phyloP scores from a whole-genome alignment of 2,888 invertebrate genomes.

The Pomacea canaliculata region DNA sequence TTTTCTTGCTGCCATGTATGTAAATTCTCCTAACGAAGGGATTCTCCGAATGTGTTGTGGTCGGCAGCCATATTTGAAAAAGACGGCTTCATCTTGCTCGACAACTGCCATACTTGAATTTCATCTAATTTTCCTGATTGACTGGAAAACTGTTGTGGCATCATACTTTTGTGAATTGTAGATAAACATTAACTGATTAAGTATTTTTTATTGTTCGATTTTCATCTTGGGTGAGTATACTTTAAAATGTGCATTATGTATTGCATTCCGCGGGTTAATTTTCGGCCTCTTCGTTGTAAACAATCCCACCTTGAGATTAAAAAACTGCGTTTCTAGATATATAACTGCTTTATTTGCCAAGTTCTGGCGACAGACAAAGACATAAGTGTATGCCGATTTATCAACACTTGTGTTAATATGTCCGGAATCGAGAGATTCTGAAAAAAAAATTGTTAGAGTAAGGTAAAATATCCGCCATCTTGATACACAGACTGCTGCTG shows the following conservation, averaged over 20 bases:
- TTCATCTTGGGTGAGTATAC: background rate
- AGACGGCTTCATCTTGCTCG: slow-evolving; percentile 11
- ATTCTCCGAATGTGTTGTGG: slow-evolving; percentile 26
- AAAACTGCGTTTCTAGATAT: no score
- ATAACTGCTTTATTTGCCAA: no score
- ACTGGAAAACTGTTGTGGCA: background rate
- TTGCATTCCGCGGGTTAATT: slow-evolving; percentile 12
- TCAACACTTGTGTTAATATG: no score
- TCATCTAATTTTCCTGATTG: slow-evolving; percentile 22
- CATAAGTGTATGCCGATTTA: no score
- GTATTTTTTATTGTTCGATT: background rate
- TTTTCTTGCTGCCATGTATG: slow-evolving; percentile 9
- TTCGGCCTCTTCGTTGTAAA: slow-evolving; percentile 14
- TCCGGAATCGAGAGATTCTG: no score
- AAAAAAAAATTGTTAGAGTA: no score
- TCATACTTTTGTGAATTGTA: slow-evolving; percentile 6
- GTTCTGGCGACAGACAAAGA: no score
- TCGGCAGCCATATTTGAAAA: slow-evolving; percentile 23
- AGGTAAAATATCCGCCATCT: no score
- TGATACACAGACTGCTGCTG: no score
- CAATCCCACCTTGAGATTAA: background rate
- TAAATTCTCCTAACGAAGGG: slow-evolving; percentile 55
- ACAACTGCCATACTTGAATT: slow-evolving; percentile 12
- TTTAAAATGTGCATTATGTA: slow-evolving; percentile 1
- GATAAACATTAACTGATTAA: slow-evolving; percentile 9